These are phyloP conservation scores for Sebastes fasciatus DNA, from an alignment of 2,113 vertebrate genomes.

Conservation along the genomic window DNA sequence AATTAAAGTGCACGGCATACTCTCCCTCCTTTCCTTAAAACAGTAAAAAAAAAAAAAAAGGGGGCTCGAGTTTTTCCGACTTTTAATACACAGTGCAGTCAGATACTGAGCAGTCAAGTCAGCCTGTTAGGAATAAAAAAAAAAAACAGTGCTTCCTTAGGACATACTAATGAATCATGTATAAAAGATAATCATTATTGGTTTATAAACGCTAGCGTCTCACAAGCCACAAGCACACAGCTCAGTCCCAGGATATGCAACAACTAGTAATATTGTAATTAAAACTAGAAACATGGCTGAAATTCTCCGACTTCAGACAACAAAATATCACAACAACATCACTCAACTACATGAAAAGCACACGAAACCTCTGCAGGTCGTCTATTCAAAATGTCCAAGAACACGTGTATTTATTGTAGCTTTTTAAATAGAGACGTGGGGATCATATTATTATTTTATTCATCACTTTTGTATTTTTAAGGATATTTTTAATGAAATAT, in stretches of 20 bases:
- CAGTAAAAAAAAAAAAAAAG: constrained; percentile 1
- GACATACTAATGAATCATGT: constrained; percentile 85
- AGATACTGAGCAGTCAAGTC: constrained; percentile 71
- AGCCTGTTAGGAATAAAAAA: constrained; percentile 70
- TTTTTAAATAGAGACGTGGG: neutral
- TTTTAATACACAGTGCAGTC: constrained; percentile 64
- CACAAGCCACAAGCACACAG: constrained; percentile 75
- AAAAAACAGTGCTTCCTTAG: constrained; percentile 78
- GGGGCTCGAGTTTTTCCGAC: constrained; percentile 40
- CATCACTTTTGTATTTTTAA: constrained; percentile 7
- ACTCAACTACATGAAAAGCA: constrained; percentile 21
- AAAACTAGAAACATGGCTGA: constrained; percentile 75
- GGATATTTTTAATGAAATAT: neutral
- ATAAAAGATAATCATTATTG: constrained; percentile 85
- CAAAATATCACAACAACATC: constrained; percentile 35
- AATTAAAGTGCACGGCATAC: constrained; percentile 58
- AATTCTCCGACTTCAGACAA: constrained; percentile 56
- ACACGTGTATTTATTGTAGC: neutral
- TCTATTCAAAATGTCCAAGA: constrained; percentile 20
- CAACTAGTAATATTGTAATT: constrained; percentile 81
- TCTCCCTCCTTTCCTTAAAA: constrained; percentile 46
- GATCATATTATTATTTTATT: neutral
- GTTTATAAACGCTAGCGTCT: constrained; percentile 78
- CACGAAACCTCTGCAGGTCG: neutral
- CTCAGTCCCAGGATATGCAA: constrained; percentile 81